These are phyloP conservation scores for Agrilus planipennis DNA, from an alignment of 1,140 invertebrate genomes.

Conservation along the genomic window DNA sequence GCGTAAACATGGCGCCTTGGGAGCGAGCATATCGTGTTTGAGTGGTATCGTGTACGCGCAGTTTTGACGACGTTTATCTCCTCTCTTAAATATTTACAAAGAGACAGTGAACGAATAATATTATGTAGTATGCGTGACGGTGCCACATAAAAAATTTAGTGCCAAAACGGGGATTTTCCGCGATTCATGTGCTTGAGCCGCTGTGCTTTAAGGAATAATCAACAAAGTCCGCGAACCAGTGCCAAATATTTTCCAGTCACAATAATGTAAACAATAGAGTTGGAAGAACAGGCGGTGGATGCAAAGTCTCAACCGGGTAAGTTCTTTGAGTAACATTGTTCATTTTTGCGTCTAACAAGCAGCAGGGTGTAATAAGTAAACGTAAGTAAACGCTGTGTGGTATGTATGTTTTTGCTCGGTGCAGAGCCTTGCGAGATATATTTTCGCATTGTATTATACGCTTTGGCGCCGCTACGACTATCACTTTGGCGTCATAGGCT, in stretches of 20 bases:
- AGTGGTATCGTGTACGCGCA: constrained; percentile 24
- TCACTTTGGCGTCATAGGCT: constrained; percentile 34
- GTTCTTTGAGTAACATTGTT: too few relatives aligned
- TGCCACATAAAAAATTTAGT: too few relatives aligned
- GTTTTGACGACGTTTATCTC: constrained; percentile 26
- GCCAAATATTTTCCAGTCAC: not conserved
- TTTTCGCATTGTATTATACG: constrained; percentile 33
- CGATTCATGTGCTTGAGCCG: too few relatives aligned
- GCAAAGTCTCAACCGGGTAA: too few relatives aligned
- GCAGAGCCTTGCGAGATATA: constrained; percentile 10
- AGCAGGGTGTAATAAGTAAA: constrained; percentile 13
- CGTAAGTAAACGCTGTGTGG: constrained; percentile 12
- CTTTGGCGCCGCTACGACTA: constrained; percentile 32
- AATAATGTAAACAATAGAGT: constrained; percentile 21
- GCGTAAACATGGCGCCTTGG: constrained; percentile 33
- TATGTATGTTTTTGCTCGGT: constrained; percentile 5
- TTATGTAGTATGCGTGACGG: too few relatives aligned
- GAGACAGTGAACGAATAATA: too few relatives aligned
- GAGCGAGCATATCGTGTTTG: constrained; percentile 32
- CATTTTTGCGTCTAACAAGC: constrained; percentile 4
- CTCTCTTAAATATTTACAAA: too few relatives aligned
- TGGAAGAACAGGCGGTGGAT: too few relatives aligned
- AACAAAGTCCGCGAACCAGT: too few relatives aligned
- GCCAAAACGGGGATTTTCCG: too few relatives aligned
- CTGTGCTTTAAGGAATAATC: too few relatives aligned